A percentile compares a stretch with the other conserved stretches of the same genome.
phyloP scores from a whole-genome alignment of 2,888 invertebrate species.

The Parnassius orleans region DNA sequence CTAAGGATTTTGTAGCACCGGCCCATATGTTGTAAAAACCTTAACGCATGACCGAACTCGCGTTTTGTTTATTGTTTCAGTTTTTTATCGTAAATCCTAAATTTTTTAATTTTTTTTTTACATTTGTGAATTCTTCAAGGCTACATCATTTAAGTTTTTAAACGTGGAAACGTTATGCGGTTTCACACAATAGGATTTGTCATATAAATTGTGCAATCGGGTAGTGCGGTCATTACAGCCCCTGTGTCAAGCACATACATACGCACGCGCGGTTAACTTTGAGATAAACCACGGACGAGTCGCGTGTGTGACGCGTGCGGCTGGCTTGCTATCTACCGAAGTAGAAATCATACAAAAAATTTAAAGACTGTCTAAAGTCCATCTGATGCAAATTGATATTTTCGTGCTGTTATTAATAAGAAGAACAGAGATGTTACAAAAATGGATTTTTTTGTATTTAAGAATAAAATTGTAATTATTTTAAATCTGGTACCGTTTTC shows the following conservation, averaged over 20 bases:
- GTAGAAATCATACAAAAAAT: not conserved
- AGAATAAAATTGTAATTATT: too few relatives aligned
- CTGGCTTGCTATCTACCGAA: conserved; percentile 38
- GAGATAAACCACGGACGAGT: conserved; percentile 55
- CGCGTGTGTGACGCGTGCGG: conserved; percentile 67
- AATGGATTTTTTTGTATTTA: too few relatives aligned
- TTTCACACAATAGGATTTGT: conserved; percentile 32
- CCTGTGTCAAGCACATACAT: conserved; percentile 50
- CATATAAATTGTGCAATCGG: conserved; percentile 48
- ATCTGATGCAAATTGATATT: too few relatives aligned
- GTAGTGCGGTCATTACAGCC: conserved; percentile 50
- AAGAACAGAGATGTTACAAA: too few relatives aligned
- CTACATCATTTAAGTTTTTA: conserved; percentile 9
- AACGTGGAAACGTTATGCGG: conserved; percentile 26
- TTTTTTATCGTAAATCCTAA: too few relatives aligned
- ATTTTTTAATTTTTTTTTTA: not conserved
- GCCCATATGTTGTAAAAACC: too few relatives aligned
- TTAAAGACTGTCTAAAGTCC: too few relatives aligned
- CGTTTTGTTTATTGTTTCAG: too few relatives aligned
- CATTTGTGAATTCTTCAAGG: not conserved
- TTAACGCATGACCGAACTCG: too few relatives aligned
- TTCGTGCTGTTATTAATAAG: too few relatives aligned
- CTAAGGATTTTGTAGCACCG: too few relatives aligned
- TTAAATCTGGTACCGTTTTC: too few relatives aligned
- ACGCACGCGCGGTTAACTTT: conserved; percentile 41